Evolutionary conservation across 1,140 invertebrate species (phyloP).

Genomic region (Scylla paramamosain): DNA sequence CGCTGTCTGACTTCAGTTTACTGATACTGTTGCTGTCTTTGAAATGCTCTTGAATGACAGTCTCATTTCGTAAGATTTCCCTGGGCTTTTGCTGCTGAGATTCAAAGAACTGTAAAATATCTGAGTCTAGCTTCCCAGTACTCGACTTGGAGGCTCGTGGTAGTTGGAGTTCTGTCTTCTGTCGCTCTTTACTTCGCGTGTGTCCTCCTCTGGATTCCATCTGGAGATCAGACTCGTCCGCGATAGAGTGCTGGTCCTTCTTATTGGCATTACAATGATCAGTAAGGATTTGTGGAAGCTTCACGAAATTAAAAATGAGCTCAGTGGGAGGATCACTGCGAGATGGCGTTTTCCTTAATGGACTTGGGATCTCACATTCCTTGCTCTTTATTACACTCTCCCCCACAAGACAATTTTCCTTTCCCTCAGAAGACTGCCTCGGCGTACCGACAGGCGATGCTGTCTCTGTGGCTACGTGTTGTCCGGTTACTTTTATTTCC

Average conservation of each 20-base stretch:
- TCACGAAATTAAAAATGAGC: neutral
- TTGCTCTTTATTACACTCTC: neutral
- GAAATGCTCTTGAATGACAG: constrained; percentile 64
- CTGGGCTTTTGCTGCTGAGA: constrained; percentile 61
- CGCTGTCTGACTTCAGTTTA: neutral
- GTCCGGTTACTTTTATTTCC: neutral
- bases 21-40: neutral
- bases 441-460: neutral
- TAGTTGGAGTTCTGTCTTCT: neutral
- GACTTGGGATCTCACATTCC: neutral
- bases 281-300: neutral
- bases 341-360: neutral
- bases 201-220: neutral
- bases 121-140: constrained; percentile 60
- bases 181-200: neutral
- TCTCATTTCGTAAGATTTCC: constrained; percentile 66
- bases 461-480: neutral
- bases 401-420: neutral
- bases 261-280: neutral
- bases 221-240: neutral
- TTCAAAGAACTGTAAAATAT: constrained; percentile 71
- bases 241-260: neutral
- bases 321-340: neutral
- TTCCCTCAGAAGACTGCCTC: neutral
- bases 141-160: neutral